These are phyloP conservation scores for Rhinolophus ferrumequinum DNA, from an alignment of 2,113 vertebrate species.

Conservation along the genomic window DNA sequence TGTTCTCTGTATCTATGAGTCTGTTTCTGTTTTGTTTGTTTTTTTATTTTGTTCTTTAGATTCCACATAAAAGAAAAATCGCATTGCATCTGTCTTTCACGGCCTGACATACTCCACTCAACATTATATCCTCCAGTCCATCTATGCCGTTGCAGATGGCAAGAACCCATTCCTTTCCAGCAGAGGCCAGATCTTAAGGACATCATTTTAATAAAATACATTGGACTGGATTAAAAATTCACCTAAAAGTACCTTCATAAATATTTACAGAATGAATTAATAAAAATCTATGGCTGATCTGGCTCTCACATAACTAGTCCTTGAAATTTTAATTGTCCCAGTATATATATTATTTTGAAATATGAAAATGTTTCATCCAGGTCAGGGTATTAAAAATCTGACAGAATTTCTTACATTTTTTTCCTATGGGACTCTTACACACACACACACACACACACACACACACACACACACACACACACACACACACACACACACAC, in stretches of 20 bases:
- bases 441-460: neutral
- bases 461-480: neutral
- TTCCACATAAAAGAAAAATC: no score
- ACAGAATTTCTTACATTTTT: slow-evolving; percentile 25
- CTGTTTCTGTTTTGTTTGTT: no score
- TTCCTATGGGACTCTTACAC: neutral
- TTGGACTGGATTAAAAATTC: neutral
- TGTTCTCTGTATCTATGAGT: no score
- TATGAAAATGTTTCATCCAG: neutral
- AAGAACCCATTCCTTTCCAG: no score
- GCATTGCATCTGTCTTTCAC: no score
- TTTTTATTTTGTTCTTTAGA: no score
- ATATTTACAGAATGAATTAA: slow-evolving; percentile 5
- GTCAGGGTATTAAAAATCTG: neutral
- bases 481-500: neutral
- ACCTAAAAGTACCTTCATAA: neutral
- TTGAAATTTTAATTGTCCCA: neutral
- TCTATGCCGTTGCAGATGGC: no score
- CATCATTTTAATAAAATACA: neutral
- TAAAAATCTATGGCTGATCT: neutral
- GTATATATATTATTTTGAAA: neutral
- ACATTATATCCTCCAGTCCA: no score
- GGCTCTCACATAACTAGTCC: neutral
- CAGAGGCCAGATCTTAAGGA: neutral
- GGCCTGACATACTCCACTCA: no score